Percentiles rank a stretch among this genome's conserved stretches.
Conservation (phyloP, 2,113 vertebrate genomes). For the Muntiacus reevesi region DNA sequence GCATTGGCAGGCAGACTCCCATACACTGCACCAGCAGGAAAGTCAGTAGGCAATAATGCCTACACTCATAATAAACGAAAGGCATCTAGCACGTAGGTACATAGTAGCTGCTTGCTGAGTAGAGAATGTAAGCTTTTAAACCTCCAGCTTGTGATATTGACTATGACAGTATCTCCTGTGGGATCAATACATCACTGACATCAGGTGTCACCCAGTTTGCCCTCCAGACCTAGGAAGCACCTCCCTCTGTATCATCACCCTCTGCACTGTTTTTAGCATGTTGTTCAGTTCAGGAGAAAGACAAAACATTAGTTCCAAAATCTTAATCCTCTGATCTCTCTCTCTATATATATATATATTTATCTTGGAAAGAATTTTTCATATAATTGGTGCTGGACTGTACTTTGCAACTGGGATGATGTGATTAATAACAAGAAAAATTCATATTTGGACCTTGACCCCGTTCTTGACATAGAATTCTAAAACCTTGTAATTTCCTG, state of each 20-base stretch:
- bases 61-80: not conserved
- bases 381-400: not conserved
- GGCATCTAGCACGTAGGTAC: not conserved
- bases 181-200: not conserved
- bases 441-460: not conserved
- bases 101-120: not conserved
- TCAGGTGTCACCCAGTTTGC: not conserved
- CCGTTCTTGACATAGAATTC: not conserved
- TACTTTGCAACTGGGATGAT: not conserved
- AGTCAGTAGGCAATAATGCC: not conserved
- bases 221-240: not conserved
- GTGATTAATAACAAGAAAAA: not conserved
- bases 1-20: not conserved
- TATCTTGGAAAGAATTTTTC: not conserved
- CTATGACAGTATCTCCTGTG: not conserved
- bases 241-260: not conserved
- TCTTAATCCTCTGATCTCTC: not conserved
- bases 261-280: not conserved
- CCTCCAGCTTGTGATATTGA: not conserved
- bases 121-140: not conserved
- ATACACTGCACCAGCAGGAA: not conserved
- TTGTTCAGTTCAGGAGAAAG: not conserved
- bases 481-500: not conserved
- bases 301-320: not conserved
- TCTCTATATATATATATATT: not conserved